Base-by-base conservation (phyloP, 1,140 invertebrate genomes). In the Diachasmimorpha longicaudata region DNA sequence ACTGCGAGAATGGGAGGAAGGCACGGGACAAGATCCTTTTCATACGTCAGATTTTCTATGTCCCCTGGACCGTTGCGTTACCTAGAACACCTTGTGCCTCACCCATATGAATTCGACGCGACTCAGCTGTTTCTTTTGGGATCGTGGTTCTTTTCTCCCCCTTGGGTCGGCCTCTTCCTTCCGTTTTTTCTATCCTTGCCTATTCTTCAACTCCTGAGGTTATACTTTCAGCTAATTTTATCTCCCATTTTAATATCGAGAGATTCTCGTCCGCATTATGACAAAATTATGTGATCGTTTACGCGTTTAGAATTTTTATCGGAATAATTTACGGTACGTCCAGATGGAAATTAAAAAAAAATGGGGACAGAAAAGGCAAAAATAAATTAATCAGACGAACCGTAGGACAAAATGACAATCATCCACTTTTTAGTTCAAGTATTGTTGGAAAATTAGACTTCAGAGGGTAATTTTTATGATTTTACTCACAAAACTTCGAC, bases 81-180 rank as follows among this genome's bases (percentile, higher is more conserved):
- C 66, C 52, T 72, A 63, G 83, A 82, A 82, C 85, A 85, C 85
- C 82, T 86, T 84, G 80, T 77, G 80, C 80, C 72, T 79, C 78
- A 74, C 83, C 83, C 80, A 80, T 79, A 81, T 77, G 81, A 85
- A 85, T 84, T 78, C 80, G 75, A 86, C 79, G 83, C 84, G 81
- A 82, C 81, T 87, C 86, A 87, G 86, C 86, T 86, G 85, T 87
- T 86, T 83, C 79, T 80, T 79, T 77, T 78, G 75, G 31, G 31
- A 36, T 77, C 44, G 72, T 77, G 66, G 4, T 67, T 31, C 73
- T 70, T 77, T 78, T 67, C 25, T 37, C 16, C 76, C 55, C 58
- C 68, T 63, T n/a, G 68, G 67, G 14, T 67, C 67, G 67, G 42
- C 73, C 67, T 70, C 73, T 75, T 70, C 73, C 73, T 52, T 48